phyloP scores from a whole-genome alignment of 2,113 vertebrate species.

The Haemorhous mexicanus region DNA sequence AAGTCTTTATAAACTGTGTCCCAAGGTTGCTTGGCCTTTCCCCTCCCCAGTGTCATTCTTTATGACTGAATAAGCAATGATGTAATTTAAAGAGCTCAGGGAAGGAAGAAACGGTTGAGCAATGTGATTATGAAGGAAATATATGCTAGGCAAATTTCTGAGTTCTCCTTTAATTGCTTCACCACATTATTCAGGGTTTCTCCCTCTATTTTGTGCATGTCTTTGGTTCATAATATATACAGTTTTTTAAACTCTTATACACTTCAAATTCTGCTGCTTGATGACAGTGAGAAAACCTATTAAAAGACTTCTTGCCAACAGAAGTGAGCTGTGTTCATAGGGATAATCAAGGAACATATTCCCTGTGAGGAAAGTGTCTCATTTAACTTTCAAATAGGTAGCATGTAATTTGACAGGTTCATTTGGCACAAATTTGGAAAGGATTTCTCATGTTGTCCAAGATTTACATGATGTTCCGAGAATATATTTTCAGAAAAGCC shows the following conservation, averaged over 20 bases:
- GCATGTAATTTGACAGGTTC: neutral
- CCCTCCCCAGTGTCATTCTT: neutral
- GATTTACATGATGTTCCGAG: neutral
- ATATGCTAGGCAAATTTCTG: neutral
- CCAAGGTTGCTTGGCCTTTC: neutral
- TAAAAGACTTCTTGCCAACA: neutral
- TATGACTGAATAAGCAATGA: neutral
- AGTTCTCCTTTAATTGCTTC: neutral
- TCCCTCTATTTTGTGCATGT: neutral
- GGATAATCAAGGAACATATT: neutral
- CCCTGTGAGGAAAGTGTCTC: neutral
- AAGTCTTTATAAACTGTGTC: neutral
- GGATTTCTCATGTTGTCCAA: neutral
- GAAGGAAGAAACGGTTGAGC: neutral
- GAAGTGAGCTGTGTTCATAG: neutral
- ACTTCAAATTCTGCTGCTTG: neutral
- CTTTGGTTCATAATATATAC: neutral
- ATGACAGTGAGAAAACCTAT: neutral
- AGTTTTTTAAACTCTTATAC: neutral
- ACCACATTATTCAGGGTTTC: neutral
- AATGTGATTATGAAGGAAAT: neutral
- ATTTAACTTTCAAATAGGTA: slow-evolving; percentile 36
- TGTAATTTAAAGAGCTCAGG: neutral
- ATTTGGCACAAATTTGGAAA: neutral
- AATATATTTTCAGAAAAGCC: neutral